These are phyloP conservation scores for Megalopta genalis DNA, from an alignment of 1,140 invertebrate species.

Conservation along the genomic window DNA sequence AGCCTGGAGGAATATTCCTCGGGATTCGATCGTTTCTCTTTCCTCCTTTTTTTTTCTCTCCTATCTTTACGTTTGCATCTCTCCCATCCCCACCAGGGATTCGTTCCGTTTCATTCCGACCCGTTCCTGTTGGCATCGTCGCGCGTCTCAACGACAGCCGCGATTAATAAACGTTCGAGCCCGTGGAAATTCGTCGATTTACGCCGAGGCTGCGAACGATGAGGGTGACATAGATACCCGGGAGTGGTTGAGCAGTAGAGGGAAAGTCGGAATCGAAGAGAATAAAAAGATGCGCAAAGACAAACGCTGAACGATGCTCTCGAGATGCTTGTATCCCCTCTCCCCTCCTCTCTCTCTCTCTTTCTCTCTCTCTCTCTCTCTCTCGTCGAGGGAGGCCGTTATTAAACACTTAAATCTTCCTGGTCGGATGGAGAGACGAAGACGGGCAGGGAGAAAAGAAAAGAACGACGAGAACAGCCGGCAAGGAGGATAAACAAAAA, in stretches of 20 bases:
- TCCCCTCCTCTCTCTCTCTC: too few relatives aligned
- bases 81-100: neutral
- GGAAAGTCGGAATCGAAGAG: constrained; percentile 16
- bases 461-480: constrained; percentile 25
- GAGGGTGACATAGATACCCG: neutral
- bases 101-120: constrained; percentile 51
- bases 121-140: constrained; percentile 28
- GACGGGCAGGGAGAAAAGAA: neutral
- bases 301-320: constrained; percentile 53
- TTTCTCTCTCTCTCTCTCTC: neutral
- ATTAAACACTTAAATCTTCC: constrained; percentile 76
- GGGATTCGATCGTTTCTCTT: constrained; percentile 12
- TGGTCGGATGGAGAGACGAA: constrained; percentile 44
- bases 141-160: constrained; percentile 15
- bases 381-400: constrained; percentile 54
- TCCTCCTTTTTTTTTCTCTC: too few relatives aligned
- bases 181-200: constrained; percentile 49
- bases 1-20: neutral
- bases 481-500: constrained; percentile 42
- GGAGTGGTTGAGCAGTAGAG: constrained; percentile 12
- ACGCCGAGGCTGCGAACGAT: constrained; percentile 12
- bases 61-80: neutral
- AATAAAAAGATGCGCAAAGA: constrained; percentile 38
- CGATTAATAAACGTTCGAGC: constrained; percentile 60
- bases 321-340: constrained; percentile 49